Conservation (phyloP, 2,888 invertebrate genomes). For the Campoletis raptor region DNA sequence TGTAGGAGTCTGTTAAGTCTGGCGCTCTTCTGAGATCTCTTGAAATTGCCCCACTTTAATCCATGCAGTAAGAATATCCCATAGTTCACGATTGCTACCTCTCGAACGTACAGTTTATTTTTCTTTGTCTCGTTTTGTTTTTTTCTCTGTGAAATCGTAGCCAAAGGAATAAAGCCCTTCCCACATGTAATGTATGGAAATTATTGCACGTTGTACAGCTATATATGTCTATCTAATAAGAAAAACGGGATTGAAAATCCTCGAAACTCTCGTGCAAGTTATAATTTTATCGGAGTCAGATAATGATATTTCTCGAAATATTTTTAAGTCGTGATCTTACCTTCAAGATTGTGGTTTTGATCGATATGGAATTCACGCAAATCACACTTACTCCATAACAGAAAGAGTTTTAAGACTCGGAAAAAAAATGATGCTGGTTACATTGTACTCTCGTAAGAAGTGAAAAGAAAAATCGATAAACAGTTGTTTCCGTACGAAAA, state of each 20-base stretch:
- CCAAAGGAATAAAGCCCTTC: slow-evolving; percentile 51
- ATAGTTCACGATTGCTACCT: slow-evolving; percentile 63
- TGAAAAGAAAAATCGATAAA: slow-evolving; percentile 20
- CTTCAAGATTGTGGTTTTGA: slow-evolving; percentile 18
- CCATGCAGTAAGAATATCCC: slow-evolving; percentile 4
- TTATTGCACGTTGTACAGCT: slow-evolving; percentile 30
- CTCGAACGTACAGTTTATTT: slow-evolving; percentile 22
- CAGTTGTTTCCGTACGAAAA: slow-evolving; percentile 25
- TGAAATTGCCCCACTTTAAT: slow-evolving; percentile 53
- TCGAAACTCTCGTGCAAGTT: slow-evolving; percentile 34
- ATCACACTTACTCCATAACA: not conserved
- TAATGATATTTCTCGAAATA: slow-evolving; percentile 57
- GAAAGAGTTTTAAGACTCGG: not conserved
- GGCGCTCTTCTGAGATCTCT: slow-evolving; percentile 36
- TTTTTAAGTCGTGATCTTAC: slow-evolving; percentile 28
- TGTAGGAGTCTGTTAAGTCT: slow-evolving; percentile 18
- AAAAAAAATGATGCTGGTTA: slow-evolving; percentile 22
- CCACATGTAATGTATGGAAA: slow-evolving; percentile 61
- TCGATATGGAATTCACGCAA: slow-evolving; percentile 26
- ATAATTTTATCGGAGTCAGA: slow-evolving; percentile 42
- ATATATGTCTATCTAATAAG: not conserved
- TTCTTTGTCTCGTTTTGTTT: slow-evolving; percentile 17
- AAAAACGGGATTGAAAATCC: slow-evolving; percentile 55
- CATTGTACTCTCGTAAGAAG: slow-evolving; percentile 20
- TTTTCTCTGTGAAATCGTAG: not conserved